Percentiles rank a stretch among this genome's conserved stretches.
phyloP scores from a whole-genome alignment of 2,888 invertebrate genomes.

The Sinelater perroti region DNA sequence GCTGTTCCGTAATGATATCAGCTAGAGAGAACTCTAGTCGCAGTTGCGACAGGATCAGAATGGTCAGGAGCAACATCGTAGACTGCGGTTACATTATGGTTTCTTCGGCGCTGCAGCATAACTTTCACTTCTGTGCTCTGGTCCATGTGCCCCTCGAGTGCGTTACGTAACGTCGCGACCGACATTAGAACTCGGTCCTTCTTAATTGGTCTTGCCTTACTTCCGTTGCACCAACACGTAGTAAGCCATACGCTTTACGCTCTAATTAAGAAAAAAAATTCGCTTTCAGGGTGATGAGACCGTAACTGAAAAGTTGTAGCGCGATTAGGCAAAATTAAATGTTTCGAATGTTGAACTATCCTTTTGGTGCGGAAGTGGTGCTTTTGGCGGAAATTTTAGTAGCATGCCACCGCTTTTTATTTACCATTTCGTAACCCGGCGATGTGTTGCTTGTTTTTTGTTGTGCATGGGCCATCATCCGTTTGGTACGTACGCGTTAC shows the following conservation, averaged over 20 bases:
- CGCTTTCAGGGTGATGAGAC: too few relatives aligned
- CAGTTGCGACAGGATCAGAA: slow-evolving; percentile 43
- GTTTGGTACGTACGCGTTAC: too few relatives aligned
- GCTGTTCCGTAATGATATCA: too few relatives aligned
- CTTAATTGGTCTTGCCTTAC: slow-evolving; percentile 18
- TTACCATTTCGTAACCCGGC: too few relatives aligned
- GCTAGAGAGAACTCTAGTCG: slow-evolving; percentile 45
- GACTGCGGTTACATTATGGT: slow-evolving; percentile 37
- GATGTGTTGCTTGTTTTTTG: too few relatives aligned
- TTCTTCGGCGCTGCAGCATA: slow-evolving; percentile 41
- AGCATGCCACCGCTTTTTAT: too few relatives aligned
- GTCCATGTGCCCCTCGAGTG: slow-evolving; percentile 35
- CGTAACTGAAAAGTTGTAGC: too few relatives aligned
- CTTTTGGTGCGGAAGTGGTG: too few relatives aligned
- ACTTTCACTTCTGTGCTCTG: slow-evolving; percentile 52
- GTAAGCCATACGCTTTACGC: slow-evolving; percentile 1
- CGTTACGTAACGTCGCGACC: slow-evolving; percentile 23
- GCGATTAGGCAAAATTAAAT: too few relatives aligned
- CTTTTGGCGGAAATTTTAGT: too few relatives aligned
- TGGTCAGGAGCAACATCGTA: slow-evolving; percentile 48
- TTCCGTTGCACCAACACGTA: slow-evolving; percentile 3
- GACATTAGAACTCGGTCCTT: slow-evolving; percentile 8
- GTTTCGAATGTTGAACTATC: too few relatives aligned
- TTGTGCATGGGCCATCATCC: too few relatives aligned
- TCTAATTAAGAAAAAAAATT: background rate